These are phyloP conservation scores for Deroptyus accipitrinus DNA, from an alignment of 2,113 vertebrate species.

Conservation along the genomic window DNA sequence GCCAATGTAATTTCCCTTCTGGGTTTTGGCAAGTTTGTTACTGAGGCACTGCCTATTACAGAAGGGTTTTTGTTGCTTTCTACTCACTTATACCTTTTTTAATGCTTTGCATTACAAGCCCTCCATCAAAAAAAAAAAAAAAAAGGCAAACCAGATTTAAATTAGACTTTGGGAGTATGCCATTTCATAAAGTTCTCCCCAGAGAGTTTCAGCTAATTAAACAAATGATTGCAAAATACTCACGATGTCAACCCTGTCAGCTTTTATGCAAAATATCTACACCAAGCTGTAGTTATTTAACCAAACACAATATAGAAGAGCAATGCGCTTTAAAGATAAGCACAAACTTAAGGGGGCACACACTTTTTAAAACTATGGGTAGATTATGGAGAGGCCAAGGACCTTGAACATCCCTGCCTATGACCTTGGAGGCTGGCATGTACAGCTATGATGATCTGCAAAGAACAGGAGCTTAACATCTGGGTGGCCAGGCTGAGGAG, in stretches of 20 bases:
- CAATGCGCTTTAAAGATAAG: background rate
- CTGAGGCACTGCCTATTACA: background rate
- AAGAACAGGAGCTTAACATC: background rate
- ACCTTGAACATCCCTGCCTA: background rate
- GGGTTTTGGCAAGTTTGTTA: background rate
- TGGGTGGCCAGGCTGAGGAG: background rate
- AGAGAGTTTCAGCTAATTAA: slow-evolving; percentile 75
- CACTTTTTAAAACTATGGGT: background rate
- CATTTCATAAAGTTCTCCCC: slow-evolving; percentile 70
- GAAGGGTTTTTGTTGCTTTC: background rate
- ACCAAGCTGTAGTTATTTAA: background rate
- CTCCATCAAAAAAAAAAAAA: slow-evolving; percentile 14
- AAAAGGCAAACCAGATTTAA: slow-evolving; percentile 54
- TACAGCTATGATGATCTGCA: background rate
- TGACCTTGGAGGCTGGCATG: background rate
- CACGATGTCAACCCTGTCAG: slow-evolving; percentile 47
- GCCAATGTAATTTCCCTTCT: slow-evolving; percentile 32
- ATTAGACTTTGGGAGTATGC: slow-evolving; percentile 55
- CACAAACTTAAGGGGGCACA: background rate
- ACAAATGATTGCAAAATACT: slow-evolving; percentile 74
- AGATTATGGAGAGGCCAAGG: background rate
- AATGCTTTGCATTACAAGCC: slow-evolving; percentile 15
- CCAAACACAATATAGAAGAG: background rate
- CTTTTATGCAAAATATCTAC: slow-evolving; percentile 7
- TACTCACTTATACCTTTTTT: slow-evolving; percentile 24